phyloP scores from a whole-genome alignment of 2,797 vertebrate genomes.

The Tragopan temminckii region DNA sequence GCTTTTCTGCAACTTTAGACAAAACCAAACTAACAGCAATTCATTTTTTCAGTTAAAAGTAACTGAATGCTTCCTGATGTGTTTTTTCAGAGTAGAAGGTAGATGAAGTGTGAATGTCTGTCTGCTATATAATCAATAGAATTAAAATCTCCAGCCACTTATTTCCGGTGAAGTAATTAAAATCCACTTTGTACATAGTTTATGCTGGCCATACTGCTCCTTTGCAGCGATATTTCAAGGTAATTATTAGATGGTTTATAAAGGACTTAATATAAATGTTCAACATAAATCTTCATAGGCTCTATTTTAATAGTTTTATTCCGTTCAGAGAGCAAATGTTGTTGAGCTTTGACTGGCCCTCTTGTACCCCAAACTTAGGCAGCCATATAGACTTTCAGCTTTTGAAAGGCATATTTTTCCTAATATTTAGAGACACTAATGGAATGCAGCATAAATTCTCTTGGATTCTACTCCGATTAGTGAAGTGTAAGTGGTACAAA shows the following conservation, averaged over 20 bases:
- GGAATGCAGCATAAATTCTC: background rate
- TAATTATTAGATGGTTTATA: conserved; percentile 60
- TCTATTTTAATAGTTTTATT: conserved; percentile 23
- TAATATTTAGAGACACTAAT: background rate
- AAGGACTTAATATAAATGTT: conserved; percentile 36
- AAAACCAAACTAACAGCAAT: background rate
- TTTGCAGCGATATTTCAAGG: conserved; percentile 26
- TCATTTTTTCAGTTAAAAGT: background rate
- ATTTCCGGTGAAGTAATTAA: conserved; percentile 61
- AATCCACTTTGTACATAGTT: conserved; percentile 26
- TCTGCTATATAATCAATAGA: conserved; percentile 41
- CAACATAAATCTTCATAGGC: conserved; percentile 26
- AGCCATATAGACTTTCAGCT: rapidly evolving
- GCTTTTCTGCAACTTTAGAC: background rate
- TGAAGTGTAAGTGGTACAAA: background rate
- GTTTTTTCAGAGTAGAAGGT: background rate
- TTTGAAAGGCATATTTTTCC: background rate
- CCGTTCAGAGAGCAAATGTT: background rate
- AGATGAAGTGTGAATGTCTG: conserved; percentile 25
- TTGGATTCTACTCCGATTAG: background rate
- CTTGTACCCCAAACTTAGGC: rapidly evolving
- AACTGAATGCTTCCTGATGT: background rate
- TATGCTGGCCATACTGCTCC: background rate
- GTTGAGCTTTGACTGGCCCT: background rate
- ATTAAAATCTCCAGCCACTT: conserved; percentile 49